These are phyloP conservation scores for Chloebia gouldiae DNA, from an alignment of 2,113 vertebrate species.

Conservation along the genomic window DNA sequence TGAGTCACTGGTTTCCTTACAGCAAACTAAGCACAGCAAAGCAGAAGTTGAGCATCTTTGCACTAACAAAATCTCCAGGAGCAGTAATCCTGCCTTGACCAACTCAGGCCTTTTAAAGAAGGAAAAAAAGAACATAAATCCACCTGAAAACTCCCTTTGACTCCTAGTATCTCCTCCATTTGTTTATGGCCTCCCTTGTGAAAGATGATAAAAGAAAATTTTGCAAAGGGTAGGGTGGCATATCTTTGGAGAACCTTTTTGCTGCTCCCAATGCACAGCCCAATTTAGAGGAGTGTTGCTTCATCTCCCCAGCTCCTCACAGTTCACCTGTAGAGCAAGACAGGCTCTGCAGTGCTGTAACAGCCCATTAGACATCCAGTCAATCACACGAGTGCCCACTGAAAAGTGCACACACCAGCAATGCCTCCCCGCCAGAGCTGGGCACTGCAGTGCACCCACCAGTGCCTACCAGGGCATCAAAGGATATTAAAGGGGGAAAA, in stretches of 20 bases:
- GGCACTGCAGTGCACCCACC: not conserved
- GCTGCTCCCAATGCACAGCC: constrained; percentile 25
- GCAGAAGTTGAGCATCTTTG: not conserved
- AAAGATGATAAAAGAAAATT: not conserved
- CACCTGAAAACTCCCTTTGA: not conserved
- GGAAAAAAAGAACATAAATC: not conserved
- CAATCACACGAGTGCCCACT: not conserved
- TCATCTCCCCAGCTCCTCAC: constrained; percentile 31
- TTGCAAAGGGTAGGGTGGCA: not conserved
- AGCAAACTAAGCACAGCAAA: not conserved
- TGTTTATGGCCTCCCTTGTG: not conserved
- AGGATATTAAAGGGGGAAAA: not conserved
- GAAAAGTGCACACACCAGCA: not conserved
- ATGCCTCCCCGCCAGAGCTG: not conserved
- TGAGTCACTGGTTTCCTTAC: not conserved
- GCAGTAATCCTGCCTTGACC: not conserved
- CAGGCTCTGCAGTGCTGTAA: constrained; percentile 21
- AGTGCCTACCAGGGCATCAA: not conserved
- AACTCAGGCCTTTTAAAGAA: not conserved
- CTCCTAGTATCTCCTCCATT: not conserved
- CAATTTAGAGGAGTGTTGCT: constrained; percentile 36
- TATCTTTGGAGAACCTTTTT: not conserved
- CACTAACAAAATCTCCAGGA: not conserved
- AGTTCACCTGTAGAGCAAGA: constrained; percentile 31
- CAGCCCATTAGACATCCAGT: constrained; percentile 28